Base-by-base conservation (phyloP, 2,797 vertebrate species). In the Enteromius argenteus region DNA sequence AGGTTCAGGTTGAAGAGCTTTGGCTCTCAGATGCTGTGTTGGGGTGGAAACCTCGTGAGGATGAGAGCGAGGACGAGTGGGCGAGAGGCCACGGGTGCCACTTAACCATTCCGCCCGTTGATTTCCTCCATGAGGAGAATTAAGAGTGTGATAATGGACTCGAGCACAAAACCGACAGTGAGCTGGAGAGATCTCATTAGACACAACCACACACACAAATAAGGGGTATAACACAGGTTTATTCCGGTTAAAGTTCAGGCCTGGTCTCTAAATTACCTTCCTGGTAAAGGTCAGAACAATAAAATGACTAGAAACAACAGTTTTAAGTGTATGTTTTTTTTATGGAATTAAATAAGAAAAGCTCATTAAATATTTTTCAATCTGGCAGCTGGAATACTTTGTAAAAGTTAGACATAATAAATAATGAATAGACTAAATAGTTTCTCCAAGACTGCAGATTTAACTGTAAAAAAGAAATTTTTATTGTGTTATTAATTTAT, bases 141-240 rank as follows among this genome's bases (percentile, higher is more conserved):
- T 88, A 84, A 85, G 62, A 72, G 66, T 73, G 79, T 53, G 53
- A 84, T 83, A 81, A 85, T 88, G 77, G 80, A 83, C 64, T 83
- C 23, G 15, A 69, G 79, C 67, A 68, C 44, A 42, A 81, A 51
- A 86, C 81, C 56, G 62, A n/a, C 13, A 68, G 78, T 62, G 51
- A 74, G 75, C 74, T 30, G 27, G 27, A 32, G 62, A 66, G 62
- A 66, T 66, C 62, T 87, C 84, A 85, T 86, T 86, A 86, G 39
- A 58, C 13, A 46, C 23, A 73, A n/a, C 1, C 79, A 30, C 64
- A 56, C 11, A 67, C 58, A 60, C 39, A 71, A 23, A 64, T 13
- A 27, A 17, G 11, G 27, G n/a, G 46, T 4, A 56, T 75, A 32
- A 46, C 51, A 46, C 51, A 0, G 68, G 19, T 56, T 75, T 56